Evolutionary conservation across 2,888 invertebrate species (phyloP).

Genomic region (Philaethria dido): DNA sequence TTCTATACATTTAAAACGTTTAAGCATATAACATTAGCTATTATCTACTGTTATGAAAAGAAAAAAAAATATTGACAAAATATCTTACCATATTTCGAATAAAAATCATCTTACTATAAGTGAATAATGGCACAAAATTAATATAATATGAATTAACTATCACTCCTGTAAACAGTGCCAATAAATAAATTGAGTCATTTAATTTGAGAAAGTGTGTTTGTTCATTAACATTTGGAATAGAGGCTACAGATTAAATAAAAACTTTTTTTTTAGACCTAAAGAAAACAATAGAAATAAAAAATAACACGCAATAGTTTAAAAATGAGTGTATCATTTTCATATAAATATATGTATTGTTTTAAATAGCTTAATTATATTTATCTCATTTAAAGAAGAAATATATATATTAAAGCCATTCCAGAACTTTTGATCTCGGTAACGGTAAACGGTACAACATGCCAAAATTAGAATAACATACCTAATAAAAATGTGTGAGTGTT

Average conservation of each 20-base stretch:
- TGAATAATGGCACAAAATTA: slow-evolving; percentile 5
- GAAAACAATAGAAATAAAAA: background rate
- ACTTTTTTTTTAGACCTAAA: slow-evolving; percentile 6
- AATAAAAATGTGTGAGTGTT: slow-evolving; percentile 1
- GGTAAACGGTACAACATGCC: background rate
- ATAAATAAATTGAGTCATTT: slow-evolving; percentile 2
- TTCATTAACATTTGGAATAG: background rate
- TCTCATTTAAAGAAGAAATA: background rate
- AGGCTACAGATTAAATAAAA: background rate
- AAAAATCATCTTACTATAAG: slow-evolving; percentile 2
- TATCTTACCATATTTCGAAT: background rate
- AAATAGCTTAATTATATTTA: background rate
- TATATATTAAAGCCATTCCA: background rate
- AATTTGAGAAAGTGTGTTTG: slow-evolving; percentile 5
- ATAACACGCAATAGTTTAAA: background rate
- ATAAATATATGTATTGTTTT: background rate
- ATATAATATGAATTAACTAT: slow-evolving; percentile 4
- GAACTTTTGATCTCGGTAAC: background rate
- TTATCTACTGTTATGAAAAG: background rate
- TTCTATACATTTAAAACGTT: background rate
- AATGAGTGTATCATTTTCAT: background rate
- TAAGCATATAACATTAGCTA: background rate
- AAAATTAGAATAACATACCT: slow-evolving; percentile 17
- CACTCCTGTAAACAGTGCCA: slow-evolving; percentile 25
- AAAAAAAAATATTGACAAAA: background rate